Percentiles rank a stretch among this genome's conserved stretches.
phyloP scores from a whole-genome alignment of 1,140 invertebrate species.

The Caenorhabditis tropicalis region DNA sequence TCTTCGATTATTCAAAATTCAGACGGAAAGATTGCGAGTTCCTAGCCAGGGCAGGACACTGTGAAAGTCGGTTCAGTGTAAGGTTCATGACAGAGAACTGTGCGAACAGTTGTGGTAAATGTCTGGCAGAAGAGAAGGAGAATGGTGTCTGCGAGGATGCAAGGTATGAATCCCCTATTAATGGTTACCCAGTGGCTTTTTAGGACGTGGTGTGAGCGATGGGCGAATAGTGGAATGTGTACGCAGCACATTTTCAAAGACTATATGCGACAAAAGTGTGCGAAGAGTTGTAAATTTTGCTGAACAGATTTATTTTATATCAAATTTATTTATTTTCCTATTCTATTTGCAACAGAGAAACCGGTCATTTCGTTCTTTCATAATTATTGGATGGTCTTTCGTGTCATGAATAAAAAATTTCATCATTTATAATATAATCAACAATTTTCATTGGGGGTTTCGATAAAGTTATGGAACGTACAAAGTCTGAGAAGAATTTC shows the following conservation, averaged over 20 bases:
- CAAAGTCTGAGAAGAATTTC: slow-evolving; percentile 13
- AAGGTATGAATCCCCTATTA: too few species aligned
- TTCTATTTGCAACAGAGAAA: not conserved
- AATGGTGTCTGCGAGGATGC: slow-evolving; percentile 54
- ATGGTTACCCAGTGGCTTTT: too few species aligned
- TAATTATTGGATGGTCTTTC: not conserved
- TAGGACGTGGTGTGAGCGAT: slow-evolving; percentile 63
- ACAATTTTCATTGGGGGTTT: not conserved
- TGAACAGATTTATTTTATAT: slow-evolving; percentile 20
- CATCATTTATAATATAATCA: not conserved
- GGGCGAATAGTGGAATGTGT: slow-evolving; percentile 66
- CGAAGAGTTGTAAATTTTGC: slow-evolving; percentile 62
- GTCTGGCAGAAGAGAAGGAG: slow-evolving; percentile 8
- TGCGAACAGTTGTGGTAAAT: slow-evolving; percentile 59
- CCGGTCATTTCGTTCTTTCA: slow-evolving; percentile 42
- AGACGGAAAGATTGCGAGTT: slow-evolving; percentile 61
- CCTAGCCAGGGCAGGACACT: slow-evolving; percentile 62
- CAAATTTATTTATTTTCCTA: slow-evolving; percentile 3
- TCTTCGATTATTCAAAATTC: slow-evolving; percentile 51
- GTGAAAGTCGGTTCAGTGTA: slow-evolving; percentile 59
- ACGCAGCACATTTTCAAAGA: slow-evolving; percentile 59
- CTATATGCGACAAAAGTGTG: slow-evolving; percentile 64
- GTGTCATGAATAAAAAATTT: not conserved
- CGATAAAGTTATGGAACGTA: too few species aligned
- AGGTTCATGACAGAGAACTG: slow-evolving; percentile 65